Conservation (phyloP, 2,797 vertebrate genomes). For the Spheniscus humboldti region DNA sequence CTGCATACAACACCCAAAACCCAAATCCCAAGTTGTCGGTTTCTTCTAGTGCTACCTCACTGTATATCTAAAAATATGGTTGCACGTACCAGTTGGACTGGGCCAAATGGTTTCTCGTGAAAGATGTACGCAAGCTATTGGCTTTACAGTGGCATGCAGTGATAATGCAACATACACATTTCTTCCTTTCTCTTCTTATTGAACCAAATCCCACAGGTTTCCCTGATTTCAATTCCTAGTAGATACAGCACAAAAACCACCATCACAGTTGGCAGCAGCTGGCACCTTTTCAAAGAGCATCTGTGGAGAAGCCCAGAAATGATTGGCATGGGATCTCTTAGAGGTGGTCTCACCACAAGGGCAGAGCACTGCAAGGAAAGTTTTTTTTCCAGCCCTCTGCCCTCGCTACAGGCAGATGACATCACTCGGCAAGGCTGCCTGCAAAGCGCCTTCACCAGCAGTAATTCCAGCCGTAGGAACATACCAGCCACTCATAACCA, state of each 20-base stretch:
- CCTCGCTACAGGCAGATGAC: background rate
- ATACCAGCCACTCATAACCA: slow-evolving; percentile 44
- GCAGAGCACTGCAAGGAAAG: background rate
- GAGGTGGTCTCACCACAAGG: slow-evolving; percentile 55
- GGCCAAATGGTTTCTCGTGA: background rate
- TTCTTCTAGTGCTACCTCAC: background rate
- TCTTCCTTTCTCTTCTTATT: background rate
- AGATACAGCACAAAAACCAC: background rate
- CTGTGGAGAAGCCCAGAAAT: background rate
- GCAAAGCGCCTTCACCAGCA: background rate
- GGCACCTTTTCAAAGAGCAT: background rate
- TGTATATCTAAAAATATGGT: background rate
- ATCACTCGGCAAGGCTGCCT: background rate
- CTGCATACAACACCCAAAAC: slow-evolving; percentile 27
- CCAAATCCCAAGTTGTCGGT: background rate
- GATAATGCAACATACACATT: background rate
- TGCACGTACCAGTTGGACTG: background rate
- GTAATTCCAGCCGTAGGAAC: slow-evolving; percentile 28
- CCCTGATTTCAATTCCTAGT: background rate
- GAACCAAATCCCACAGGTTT: background rate
- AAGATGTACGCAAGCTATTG: background rate
- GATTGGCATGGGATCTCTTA: slow-evolving; percentile 25
- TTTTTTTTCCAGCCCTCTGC: background rate
- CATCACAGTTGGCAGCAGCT: background rate
- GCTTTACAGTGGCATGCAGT: background rate